These are phyloP conservation scores for Prunella fulvescens DNA, from an alignment of 2,113 vertebrate genomes.

Conservation along the genomic window DNA sequence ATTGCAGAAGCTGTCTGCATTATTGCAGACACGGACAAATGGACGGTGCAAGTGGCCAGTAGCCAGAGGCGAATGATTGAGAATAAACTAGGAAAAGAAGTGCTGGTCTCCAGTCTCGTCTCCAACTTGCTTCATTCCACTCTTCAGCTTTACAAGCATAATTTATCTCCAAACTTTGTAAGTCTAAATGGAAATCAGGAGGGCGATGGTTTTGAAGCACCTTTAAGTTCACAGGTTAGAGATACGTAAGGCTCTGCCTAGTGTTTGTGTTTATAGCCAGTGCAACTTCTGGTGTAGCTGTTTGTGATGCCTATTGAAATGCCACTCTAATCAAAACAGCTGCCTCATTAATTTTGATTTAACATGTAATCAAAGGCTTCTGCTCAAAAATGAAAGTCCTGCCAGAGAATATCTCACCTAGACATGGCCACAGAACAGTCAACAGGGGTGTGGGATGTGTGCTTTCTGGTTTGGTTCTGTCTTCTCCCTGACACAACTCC, in stretches of 20 bases:
- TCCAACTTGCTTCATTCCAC: slow-evolving; percentile 95
- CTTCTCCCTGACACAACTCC: slow-evolving; percentile 15
- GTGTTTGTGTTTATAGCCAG: not conserved
- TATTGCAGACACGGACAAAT: slow-evolving; percentile 95
- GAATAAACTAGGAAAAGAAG: slow-evolving; percentile 92
- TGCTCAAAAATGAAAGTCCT: not conserved
- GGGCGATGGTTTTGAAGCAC: not conserved
- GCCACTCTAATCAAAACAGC: not conserved
- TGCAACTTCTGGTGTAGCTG: not conserved
- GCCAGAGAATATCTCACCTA: not conserved
- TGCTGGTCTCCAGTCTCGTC: slow-evolving; percentile 92
- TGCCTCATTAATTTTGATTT: not conserved
- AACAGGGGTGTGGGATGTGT: not conserved
- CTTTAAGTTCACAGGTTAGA: not conserved
- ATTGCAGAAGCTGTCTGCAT: slow-evolving; percentile 98
- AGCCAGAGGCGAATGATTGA: slow-evolving; percentile 91
- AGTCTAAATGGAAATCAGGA: slow-evolving; percentile 1
- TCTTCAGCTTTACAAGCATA: slow-evolving; percentile 95
- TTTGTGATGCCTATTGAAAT: not conserved
- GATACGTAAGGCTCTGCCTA: not conserved
- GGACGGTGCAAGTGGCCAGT: slow-evolving; percentile 97
- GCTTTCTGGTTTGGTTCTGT: not conserved
- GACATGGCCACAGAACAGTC: not conserved
- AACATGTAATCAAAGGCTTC: not conserved
- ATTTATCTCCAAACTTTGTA: slow-evolving; percentile 97